Conservation (phyloP, 1,140 invertebrate species). For the Arion vulgaris region DNA sequence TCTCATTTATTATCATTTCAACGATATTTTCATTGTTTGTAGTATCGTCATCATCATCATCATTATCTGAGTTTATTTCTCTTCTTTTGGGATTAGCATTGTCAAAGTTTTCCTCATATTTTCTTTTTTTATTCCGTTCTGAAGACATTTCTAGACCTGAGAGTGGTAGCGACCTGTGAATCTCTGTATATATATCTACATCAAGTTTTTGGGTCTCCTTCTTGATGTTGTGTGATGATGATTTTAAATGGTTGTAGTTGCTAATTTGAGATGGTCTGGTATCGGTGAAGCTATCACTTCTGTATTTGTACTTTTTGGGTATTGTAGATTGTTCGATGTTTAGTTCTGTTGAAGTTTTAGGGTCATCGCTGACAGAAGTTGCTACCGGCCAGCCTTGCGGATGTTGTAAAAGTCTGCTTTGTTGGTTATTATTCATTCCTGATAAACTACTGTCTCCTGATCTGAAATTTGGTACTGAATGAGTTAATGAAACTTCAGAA, state of each 20-base stretch:
- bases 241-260: not conserved
- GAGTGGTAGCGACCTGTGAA: not conserved
- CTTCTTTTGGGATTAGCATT: not conserved
- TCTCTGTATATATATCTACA: not conserved
- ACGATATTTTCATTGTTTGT: not conserved
- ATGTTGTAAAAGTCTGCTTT: not conserved
- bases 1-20: not conserved
- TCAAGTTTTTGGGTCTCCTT: no score
- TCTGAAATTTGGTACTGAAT: not conserved
- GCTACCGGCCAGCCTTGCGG: not conserved
- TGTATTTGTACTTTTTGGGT: constrained; percentile 12
- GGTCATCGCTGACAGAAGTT: not conserved
- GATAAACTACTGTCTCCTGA: not conserved
- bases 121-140: not conserved
- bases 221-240: no score
- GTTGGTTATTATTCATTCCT: not conserved
- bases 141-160: not conserved
- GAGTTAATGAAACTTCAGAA: not conserved
- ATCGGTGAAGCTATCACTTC: not conserved
- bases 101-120: not conserved
- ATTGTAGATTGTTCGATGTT: not conserved
- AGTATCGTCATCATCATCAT: not conserved
- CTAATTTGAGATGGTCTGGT: not conserved
- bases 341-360: not conserved
- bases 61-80: not conserved